phyloP scores from a whole-genome alignment of 2,113 vertebrate species.

The Albula glossodonta region DNA sequence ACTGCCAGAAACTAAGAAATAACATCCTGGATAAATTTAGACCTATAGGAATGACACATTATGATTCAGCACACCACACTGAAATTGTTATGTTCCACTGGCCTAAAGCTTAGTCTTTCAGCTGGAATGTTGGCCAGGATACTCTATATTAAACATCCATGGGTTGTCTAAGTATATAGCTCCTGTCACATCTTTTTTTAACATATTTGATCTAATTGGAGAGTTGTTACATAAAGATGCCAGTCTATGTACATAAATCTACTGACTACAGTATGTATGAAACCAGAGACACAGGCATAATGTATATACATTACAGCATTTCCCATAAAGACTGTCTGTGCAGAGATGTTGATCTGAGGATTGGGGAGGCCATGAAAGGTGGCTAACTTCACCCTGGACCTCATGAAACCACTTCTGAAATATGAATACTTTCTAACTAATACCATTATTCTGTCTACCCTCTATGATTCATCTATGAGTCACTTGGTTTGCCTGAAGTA shows the following conservation, averaged over 20 bases:
- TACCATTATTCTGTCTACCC: too few relatives aligned
- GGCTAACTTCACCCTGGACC: too few relatives aligned
- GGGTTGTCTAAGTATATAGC: background rate
- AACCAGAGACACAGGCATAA: background rate
- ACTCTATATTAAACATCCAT: constrained; percentile 24
- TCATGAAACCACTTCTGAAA: too few relatives aligned
- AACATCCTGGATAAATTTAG: constrained; percentile 52
- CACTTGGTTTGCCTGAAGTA: background rate
- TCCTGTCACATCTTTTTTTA: constrained; percentile 10
- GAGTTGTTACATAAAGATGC: too few relatives aligned
- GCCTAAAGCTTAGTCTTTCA: constrained; percentile 52
- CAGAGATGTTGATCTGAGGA: too few relatives aligned
- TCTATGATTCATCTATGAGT: too few relatives aligned
- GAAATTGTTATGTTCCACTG: constrained; percentile 55
- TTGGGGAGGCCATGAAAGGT: too few relatives aligned
- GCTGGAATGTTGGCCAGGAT: constrained; percentile 49
- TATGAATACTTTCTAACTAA: too few relatives aligned
- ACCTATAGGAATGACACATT: constrained; percentile 49
- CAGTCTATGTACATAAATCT: background rate
- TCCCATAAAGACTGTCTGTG: too few relatives aligned
- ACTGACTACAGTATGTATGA: background rate
- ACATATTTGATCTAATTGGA: background rate
- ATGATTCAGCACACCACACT: constrained; percentile 47
- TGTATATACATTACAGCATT: too few relatives aligned
- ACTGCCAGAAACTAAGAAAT: constrained; percentile 51